Evolutionary conservation across 2,888 invertebrate species (phyloP).

Genomic region (Norana najaformis): DNA sequence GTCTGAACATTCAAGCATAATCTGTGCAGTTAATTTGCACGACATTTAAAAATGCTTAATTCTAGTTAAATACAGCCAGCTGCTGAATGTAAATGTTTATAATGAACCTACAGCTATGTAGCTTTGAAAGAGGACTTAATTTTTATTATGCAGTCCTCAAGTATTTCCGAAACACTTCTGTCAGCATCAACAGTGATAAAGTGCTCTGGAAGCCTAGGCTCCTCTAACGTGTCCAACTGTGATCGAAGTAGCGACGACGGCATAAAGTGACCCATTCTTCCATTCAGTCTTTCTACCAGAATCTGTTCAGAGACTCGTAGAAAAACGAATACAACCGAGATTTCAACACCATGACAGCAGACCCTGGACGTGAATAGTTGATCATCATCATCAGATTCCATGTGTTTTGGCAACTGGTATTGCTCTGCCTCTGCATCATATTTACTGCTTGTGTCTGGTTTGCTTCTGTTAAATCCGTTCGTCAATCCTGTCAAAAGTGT

Average conservation of each 20-base stretch:
- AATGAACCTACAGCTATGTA: neutral
- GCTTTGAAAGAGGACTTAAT: neutral
- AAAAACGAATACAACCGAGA: conserved; percentile 33
- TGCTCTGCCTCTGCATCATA: neutral
- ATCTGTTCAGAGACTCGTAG: conserved; percentile 35
- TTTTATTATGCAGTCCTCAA: neutral
- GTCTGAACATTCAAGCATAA: neutral
- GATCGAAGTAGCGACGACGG: conserved; percentile 50
- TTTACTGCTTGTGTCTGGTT: neutral
- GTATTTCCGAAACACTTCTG: neutral
- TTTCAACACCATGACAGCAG: neutral
- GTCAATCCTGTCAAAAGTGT: conserved; percentile 44
- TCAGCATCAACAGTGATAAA: neutral
- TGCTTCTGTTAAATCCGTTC: neutral
- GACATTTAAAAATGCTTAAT: neutral
- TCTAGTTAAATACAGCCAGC: neutral
- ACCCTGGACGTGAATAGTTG: neutral
- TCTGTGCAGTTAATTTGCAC: neutral
- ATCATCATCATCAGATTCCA: neutral
- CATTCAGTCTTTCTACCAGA: conserved; percentile 46
- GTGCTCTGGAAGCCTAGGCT: conserved; percentile 27
- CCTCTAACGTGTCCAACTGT: conserved; percentile 52
- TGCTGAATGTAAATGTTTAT: neutral
- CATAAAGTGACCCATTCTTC: conserved; percentile 54
- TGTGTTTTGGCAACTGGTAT: neutral